Base-by-base conservation (phyloP, 2,888 invertebrate genomes). In the Eupelmus urozonus region DNA sequence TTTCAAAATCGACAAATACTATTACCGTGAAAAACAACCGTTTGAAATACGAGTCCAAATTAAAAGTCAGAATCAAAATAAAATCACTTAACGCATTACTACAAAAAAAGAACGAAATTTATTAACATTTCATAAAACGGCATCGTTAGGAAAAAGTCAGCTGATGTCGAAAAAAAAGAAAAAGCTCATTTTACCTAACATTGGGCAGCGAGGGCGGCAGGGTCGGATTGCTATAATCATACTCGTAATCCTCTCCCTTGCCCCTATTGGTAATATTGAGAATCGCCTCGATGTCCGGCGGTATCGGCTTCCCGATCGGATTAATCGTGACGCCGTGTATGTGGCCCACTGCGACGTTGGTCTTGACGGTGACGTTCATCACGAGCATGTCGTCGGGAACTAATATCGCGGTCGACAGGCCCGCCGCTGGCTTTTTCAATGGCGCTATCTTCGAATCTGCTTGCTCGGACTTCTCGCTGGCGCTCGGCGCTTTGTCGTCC, bases 191-290 rank as follows among this genome's bases (percentile, higher is more conserved):
- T 70, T 20, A 94, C 94, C 93, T 93, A 66, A 96, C 91, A 89
- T 96, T 96, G 0, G 96, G 96, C 74, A 96, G 88, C 11, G 95
- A 95, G n/a, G 96, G 96, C 1, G 96, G 96, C 74, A 96, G 87
- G 0, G 95, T 94, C 0, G 94, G 93, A 82, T 93, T 93, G 67
- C 91, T 92, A 85, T 94, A 95, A 85, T 95, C 95, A 84, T 93
- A 94, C 83, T 94, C 93, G 81, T 93, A 93, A 81, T 93, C 92
- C 82, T 93, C 92, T 0, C 91, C 92, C 18, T 66, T 72, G 7
- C 63, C 51, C 90, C 92, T 42, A 67, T 88, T 85, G 69, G 91
- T 91, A 63, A 90, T 91, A 83, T 92, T 92, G 73, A 91, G 83
- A 66, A 90, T 90, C 82, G 89, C 92, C 90, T 87, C 91, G 74